Conservation (phyloP, 2,888 invertebrate genomes). For the Uloborus plumipes region DNA sequence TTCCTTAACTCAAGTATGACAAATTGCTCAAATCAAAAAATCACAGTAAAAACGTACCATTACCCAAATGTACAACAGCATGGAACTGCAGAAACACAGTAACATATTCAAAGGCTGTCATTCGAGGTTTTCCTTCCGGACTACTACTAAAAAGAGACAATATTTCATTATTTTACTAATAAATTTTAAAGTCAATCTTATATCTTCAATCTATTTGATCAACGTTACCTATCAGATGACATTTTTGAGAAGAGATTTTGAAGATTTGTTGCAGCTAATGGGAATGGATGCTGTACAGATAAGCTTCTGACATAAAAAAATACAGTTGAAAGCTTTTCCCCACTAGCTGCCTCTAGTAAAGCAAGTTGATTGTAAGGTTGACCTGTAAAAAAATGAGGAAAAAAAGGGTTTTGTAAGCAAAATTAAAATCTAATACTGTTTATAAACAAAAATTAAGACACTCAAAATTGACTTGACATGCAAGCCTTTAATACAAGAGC, state of each 20-base stretch:
- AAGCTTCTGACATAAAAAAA: conserved; percentile 89
- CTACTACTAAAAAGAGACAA: conserved; percentile 28
- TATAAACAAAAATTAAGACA: too few species aligned
- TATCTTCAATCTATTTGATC: neutral
- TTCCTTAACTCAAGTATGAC: too few species aligned
- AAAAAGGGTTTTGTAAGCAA: neutral
- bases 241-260: conserved; percentile 78
- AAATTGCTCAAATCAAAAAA: too few species aligned
- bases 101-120: conserved; percentile 76
- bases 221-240: conserved; percentile 69
- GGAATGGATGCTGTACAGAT: conserved; percentile 87
- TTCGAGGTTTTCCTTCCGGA: conserved; percentile 75
- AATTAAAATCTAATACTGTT: too few species aligned
- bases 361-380: conserved; percentile 92
- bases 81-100: conserved; percentile 78
- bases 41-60: conserved; percentile 24
- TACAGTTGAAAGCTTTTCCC: conserved; percentile 84
- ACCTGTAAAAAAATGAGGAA: conserved; percentile 73
- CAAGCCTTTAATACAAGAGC: too few species aligned
- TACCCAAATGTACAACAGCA: conserved; percentile 71
- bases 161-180: neutral
- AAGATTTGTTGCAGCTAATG: conserved; percentile 85
- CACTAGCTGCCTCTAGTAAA: conserved; percentile 83
- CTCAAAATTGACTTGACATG: too few species aligned
- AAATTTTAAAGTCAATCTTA: neutral